Evolutionary conservation across 1,140 invertebrate genomes (phyloP).

Genomic region (Neodiprion virginianus): DNA sequence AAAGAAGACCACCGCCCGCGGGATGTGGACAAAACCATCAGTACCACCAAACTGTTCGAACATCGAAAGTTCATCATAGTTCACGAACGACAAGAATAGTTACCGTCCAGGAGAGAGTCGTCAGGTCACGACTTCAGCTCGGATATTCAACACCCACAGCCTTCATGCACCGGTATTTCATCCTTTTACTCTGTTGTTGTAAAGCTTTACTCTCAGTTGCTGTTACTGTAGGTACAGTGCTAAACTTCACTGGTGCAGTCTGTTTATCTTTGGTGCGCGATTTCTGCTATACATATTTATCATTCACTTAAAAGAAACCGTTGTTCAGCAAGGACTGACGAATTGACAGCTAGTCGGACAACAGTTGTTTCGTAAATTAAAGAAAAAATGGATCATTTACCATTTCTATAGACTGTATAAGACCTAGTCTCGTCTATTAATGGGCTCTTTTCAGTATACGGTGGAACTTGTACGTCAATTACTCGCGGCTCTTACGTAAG

Average conservation of each 20-base stretch:
- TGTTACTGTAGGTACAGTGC: too few species aligned
- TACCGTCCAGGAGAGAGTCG: conserved; percentile 59
- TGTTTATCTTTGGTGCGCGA: conserved; percentile 16
- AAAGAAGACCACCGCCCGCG: conserved; percentile 31
- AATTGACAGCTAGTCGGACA: too few species aligned
- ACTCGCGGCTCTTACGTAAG: too few species aligned
- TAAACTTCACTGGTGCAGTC: conserved; percentile 12
- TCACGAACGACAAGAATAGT: conserved; percentile 52
- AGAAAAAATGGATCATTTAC: too few species aligned
- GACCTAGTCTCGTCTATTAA: too few species aligned
- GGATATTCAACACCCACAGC: conserved; percentile 60
- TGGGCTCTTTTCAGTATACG: too few species aligned
- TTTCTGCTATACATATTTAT: conserved; percentile 23
- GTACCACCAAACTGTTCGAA: conserved; percentile 57
- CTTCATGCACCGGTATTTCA: conserved; percentile 58
- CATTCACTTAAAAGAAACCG: background rate
- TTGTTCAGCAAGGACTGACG: too few species aligned
- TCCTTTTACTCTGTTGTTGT: conserved; percentile 21
- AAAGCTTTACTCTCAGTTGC: conserved; percentile 6
- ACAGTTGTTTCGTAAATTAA: too few species aligned
- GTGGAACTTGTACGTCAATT: too few species aligned
- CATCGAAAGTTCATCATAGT: conserved; percentile 54
- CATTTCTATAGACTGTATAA: too few species aligned
- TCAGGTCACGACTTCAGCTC: conserved; percentile 57
- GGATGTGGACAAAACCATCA: conserved; percentile 44